These are phyloP conservation scores for Salvelinus alpinus DNA, from an alignment of 2,113 vertebrate genomes.

Conservation along the genomic window DNA sequence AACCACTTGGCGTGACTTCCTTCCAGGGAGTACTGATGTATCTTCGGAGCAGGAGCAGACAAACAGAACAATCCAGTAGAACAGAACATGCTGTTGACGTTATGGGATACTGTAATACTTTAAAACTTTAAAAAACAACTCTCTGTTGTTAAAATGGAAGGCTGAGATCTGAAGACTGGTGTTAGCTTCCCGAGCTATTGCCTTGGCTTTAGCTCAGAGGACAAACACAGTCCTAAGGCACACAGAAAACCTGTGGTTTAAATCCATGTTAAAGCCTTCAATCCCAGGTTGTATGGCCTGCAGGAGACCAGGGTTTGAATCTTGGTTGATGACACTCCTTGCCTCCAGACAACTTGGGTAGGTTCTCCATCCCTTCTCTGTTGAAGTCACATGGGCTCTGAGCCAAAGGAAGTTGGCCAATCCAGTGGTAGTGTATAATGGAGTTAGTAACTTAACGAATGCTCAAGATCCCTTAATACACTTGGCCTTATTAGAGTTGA, in stretches of 20 bases:
- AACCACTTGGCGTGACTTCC: conserved; percentile 48
- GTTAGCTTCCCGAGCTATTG: no score
- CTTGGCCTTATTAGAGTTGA: conserved; percentile 7
- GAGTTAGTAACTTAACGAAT: conserved; percentile 24
- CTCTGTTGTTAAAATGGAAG: no score
- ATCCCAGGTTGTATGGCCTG: no score
- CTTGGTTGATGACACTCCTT: not conserved
- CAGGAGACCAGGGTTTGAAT: no score
- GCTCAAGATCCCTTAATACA: conserved; percentile 21
- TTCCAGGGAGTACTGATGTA: conserved; percentile 21
- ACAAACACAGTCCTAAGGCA: no score
- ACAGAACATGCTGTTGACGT: no score
- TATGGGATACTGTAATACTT: no score
- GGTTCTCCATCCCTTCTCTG: not conserved
- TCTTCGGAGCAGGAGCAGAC: conserved; percentile 27
- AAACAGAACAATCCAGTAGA: not conserved
- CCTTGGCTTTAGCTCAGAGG: no score
- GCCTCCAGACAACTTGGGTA: not conserved
- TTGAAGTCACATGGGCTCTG: not conserved
- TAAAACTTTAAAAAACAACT: no score
- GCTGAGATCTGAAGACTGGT: no score
- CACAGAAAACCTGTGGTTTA: no score
- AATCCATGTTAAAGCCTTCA: no score
- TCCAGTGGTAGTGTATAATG: conserved; percentile 13
- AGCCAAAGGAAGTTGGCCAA: not conserved